phyloP scores from a whole-genome alignment of 2,888 invertebrate species.

The Nebria salina region DNA sequence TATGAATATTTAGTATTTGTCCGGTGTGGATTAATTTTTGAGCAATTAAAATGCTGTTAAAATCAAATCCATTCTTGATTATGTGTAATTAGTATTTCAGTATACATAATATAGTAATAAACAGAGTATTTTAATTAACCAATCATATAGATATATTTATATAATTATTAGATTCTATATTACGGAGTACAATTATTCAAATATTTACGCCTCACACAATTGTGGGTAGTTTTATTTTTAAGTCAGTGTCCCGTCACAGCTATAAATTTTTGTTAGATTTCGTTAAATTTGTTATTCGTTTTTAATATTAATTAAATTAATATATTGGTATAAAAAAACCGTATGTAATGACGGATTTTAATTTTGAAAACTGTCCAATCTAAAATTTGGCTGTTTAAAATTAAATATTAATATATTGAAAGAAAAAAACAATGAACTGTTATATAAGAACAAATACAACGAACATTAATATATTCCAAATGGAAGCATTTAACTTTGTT shows the following conservation, averaged over 20 bases:
- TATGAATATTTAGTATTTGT: conserved; percentile 21
- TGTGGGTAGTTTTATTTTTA: not conserved
- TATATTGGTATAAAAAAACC: not conserved
- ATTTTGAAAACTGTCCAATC: not conserved
- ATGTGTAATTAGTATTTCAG: not conserved
- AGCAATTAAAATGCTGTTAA: not conserved
- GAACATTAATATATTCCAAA: conserved; percentile 15
- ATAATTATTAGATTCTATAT: conserved; percentile 2
- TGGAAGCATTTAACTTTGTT: not conserved
- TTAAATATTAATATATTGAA: not conserved
- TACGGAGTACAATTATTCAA: conserved; percentile 15
- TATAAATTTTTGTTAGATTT: not conserved
- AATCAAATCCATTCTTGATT: not conserved
- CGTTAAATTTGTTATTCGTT: not conserved
- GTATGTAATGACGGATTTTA: not conserved
- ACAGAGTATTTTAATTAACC: conserved; percentile 18
- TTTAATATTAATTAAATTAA: not conserved
- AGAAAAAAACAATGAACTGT: not conserved
- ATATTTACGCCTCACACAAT: not conserved
- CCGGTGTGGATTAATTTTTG: not conserved
- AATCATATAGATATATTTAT: conserved; percentile 17
- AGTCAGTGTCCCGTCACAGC: not conserved
- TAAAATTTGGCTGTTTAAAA: not conserved
- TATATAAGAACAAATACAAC: conserved; percentile 2
- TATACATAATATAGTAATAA: not conserved